Base-by-base conservation (phyloP, 2,888 invertebrate species). In the Elysia crispata region DNA sequence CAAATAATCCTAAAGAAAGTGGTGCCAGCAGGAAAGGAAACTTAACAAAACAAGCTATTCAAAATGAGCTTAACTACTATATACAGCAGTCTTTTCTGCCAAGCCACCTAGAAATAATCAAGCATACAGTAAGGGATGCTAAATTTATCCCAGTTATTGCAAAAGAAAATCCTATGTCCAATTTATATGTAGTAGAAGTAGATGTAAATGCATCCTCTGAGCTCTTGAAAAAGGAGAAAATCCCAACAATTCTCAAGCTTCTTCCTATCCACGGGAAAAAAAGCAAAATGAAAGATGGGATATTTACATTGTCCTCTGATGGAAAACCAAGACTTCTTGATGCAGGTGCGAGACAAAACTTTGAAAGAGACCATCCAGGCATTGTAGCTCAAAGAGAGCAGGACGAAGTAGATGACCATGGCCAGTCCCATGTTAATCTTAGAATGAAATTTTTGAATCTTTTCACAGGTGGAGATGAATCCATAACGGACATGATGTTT, bases 91-190 rank as follows among this genome's bases (percentile, higher is more conserved):
- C 70, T 1, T 85, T 83, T 67, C 75, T 67, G n/a, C 67, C 76
- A 50, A 82, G 81, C 54, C 83, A 85, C 20, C 28, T 70, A 15
- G 81, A 82, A 20, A 72, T 83, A 28, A 83, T 83, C 20, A 64
- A 73, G 8, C 77, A 76, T 57, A 83, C 84, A 66, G 82, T 86
- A 23, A 77, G 84, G 50, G 79, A 81, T 3, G 82, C 83, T 15
- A 77, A 83, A 20, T 86, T 84, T 73, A 81, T 86, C 23, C 82
- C 83, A 13, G 84, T 86, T n/a, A 25, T 77, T 64, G 72, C 31
- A 3, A 23, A 76, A 8, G 69, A 70, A 25, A 33, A 49, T 8
- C 41, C 54, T 0, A 33, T 30, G n/a, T 41, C 41, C 41, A 75
- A 76, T 1, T 54, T 80, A 1, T 83, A 66, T 30, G 82, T 86